phyloP scores from a whole-genome alignment of 2,113 vertebrate species.

The Rhegmatorhina hoffmannsi region DNA sequence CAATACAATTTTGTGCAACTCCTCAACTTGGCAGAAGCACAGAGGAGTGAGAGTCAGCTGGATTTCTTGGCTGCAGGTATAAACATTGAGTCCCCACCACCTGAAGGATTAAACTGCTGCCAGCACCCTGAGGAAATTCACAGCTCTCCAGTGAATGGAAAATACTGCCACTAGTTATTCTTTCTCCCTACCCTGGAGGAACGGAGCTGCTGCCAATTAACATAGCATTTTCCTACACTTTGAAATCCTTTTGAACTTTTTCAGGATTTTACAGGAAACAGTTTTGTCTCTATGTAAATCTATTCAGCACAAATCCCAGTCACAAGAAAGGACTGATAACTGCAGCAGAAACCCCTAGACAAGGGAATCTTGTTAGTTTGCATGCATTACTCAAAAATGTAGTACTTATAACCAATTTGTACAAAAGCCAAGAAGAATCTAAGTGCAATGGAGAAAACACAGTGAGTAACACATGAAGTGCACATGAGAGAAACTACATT shows the following conservation, averaged over 20 bases:
- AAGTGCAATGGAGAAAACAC: neutral
- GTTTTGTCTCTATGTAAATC: conserved; percentile 48
- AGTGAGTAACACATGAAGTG: neutral
- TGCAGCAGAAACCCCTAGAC: conserved; percentile 8
- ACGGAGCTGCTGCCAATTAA: conserved; percentile 51
- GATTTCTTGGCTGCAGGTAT: conserved; percentile 56
- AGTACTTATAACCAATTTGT: neutral
- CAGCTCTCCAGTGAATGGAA: conserved; percentile 10
- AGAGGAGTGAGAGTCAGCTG: conserved; percentile 41
- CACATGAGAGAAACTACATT: neutral
- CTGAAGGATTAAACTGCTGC: conserved; percentile 50
- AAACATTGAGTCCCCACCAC: neutral
- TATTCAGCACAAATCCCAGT: conserved; percentile 3
- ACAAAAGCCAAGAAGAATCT: conserved; percentile 8
- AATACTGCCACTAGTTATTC: conserved; percentile 16
- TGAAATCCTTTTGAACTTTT: conserved; percentile 55
- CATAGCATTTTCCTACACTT: conserved; percentile 26
- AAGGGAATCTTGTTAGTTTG: neutral
- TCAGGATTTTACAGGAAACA: conserved; percentile 35
- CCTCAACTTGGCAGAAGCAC: conserved; percentile 44
- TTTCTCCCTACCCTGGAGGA: conserved; percentile 22
- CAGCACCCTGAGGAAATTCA: conserved; percentile 20
- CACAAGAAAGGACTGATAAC: conserved; percentile 26
- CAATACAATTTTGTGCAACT: neutral
- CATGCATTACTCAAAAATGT: neutral